Conservation (phyloP, 1,140 invertebrate species). For the Matsumurasca onukii region DNA sequence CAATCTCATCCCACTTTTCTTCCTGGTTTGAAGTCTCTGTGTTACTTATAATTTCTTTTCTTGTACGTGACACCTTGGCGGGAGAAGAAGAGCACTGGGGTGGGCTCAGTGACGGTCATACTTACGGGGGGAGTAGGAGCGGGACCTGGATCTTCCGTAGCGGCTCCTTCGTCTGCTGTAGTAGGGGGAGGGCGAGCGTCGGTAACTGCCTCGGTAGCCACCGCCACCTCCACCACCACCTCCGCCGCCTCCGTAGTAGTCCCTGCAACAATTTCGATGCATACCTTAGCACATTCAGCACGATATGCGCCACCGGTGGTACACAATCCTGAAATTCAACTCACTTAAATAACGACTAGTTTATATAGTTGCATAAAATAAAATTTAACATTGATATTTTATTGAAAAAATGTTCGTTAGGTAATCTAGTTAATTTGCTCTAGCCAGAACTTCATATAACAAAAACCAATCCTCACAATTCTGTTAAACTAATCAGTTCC, state of each 20-base stretch:
- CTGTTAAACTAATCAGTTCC: background rate
- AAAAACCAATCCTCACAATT: too few species aligned
- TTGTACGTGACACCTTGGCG: too few species aligned
- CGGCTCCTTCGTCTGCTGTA: conserved; percentile 56
- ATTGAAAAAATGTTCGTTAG: background rate
- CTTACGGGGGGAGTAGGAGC: conserved; percentile 86
- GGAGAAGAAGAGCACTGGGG: too few species aligned
- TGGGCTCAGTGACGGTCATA: too few species aligned
- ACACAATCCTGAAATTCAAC: too few species aligned
- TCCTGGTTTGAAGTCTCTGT: too few species aligned
- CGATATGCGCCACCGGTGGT: conserved; percentile 38
- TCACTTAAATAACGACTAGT: too few species aligned
- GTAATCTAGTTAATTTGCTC: background rate
- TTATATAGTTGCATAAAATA: background rate
- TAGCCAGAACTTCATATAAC: background rate
- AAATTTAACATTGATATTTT: too few species aligned
- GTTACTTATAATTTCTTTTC: too few species aligned
- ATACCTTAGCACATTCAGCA: conserved; percentile 35
- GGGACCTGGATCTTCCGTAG: conserved; percentile 75
- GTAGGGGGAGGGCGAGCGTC: conserved; percentile 61
- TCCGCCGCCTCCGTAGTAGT: conserved; percentile 41
- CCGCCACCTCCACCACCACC: conserved; percentile 37
- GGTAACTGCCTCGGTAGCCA: conserved; percentile 47
- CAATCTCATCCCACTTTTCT: too few species aligned
- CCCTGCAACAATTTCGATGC: conserved; percentile 9